Evolutionary conservation across 2,113 vertebrate species (phyloP), one percentile per base, ranked within the genome.

Genomic region (Podarcis cretensis): DNA sequence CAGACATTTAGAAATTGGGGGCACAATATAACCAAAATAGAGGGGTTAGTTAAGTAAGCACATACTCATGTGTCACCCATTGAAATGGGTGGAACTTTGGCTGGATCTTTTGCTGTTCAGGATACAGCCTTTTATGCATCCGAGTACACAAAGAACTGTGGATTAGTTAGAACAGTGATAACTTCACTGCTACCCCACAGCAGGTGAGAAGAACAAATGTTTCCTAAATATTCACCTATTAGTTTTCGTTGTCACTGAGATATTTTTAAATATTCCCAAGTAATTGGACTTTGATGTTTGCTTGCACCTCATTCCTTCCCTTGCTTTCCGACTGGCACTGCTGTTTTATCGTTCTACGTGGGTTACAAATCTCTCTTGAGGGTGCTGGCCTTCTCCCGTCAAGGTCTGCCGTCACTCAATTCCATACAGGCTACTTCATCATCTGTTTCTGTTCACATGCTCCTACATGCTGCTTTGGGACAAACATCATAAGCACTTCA

Each of bases 401-500:
- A 82, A 76, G 89, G 71, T 35, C 37, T 85, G 57, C 57, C 18
- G 40, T 86, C 57, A 76, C n/a, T 83, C 59, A 77, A 54, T 86
- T 68, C 79, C 57, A 82, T 59, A 81, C n/a, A 69, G 68, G 59
- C 73, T 83, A 69, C 73, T 86, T 90, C 68, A 81, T 89, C 54
- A 54, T 89, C 73, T 86, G 89, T 81, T 77, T 87, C 43, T 69
- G 13, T 86, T 86, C 63, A 37, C 69, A 75, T 86, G 63, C 54
- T 85, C 74, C 25, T 59, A n/a, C 63, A 27, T 12, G 25, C 21
- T 69, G 43, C 71, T 57, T 40, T 27, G 76, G 73, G 27, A 77
- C 71, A 83, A 69, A 69, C n/a, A 37, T 14, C n/a, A 86, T 69
- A 84, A 69, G 73, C 63, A 74, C 37, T 14, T 54, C 10, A 27